Base-by-base conservation (phyloP, 1,140 invertebrate genomes). In the Octopus sinensis region DNA sequence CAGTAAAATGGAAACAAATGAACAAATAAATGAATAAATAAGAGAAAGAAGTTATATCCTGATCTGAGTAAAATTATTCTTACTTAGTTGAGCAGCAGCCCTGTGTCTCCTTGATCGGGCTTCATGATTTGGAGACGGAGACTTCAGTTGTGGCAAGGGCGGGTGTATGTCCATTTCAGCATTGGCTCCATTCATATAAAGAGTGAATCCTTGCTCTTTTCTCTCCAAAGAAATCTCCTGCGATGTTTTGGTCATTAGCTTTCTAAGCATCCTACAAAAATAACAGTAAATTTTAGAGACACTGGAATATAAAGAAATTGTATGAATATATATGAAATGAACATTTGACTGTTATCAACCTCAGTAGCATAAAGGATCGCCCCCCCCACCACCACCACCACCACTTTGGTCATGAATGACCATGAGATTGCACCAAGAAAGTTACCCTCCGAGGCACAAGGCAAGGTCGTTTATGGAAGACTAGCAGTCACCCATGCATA, bases 161-260 rank as follows among this genome's bases (percentile, higher is more conserved):
- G 68, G 68, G 7, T 13, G 6, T 13, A 73, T 13, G 68, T 62
- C 62, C 43, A 79, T 82, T n/a, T 84, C 83, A 53, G 83, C 82
- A 80, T 89, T 89, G 10, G 88, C 88, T 76, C 89, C 89, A 88
- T 90, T 91, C 12, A 91, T 84, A 84, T 91, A 91, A 12, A 91
- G 84, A 78, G 88, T 86, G 82, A 91, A 91, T 0, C 90, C 90
- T 77, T 91, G 87, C 81, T 91, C 90, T 83, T 88, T 91, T 73
- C 86, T 85, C 80, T 91, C 90, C 52, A 88, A 76, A 13, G 88
- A 85, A 78, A 89, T 87, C 82, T 90, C 85, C 68, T 84, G 85
- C 62, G 85, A 86, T 68, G 86, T 84, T 80, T 90, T 90, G 80
- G 85, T 85, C 51, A 87, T 83, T 52, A 90, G 78, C 79, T 85